Conservation (phyloP, 2,113 vertebrate species). For the Marmota monax region DNA sequence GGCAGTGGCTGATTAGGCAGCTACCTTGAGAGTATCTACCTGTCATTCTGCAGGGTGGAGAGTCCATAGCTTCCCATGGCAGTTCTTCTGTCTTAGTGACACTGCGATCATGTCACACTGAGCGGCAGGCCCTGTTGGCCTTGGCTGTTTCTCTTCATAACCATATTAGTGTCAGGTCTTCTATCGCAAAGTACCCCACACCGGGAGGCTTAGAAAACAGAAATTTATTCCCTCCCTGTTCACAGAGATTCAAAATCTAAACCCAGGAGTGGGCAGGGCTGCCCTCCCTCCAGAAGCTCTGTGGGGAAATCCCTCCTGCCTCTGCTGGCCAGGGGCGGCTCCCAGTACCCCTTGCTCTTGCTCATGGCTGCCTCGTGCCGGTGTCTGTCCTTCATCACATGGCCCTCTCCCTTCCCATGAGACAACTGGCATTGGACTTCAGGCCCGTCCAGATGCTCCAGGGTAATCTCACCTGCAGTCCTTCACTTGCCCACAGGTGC, state of each 20-base stretch:
- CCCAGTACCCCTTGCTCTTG: too few relatives aligned
- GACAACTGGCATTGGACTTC: not conserved
- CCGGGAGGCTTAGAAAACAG: not conserved
- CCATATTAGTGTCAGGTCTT: not conserved
- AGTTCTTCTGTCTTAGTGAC: not conserved
- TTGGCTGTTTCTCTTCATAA: not conserved
- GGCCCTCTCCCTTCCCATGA: not conserved
- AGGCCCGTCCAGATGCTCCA: not conserved
- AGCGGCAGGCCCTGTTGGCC: not conserved
- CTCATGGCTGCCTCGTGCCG: not conserved
- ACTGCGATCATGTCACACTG: not conserved
- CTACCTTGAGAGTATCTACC: not conserved
- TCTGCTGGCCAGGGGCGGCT: too few relatives aligned
- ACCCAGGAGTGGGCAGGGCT: not conserved
- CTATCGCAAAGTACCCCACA: not conserved
- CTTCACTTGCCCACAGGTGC: not conserved
- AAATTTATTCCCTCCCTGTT: not conserved
- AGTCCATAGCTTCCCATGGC: not conserved
- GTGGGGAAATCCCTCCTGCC: not conserved
- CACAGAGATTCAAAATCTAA: not conserved
- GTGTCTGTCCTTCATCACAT: not conserved
- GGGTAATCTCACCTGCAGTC: not conserved
- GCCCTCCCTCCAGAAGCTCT: not conserved
- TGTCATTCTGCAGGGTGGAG: not conserved
- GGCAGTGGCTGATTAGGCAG: not conserved